phyloP scores from a whole-genome alignment of 2,888 invertebrate species.

The Eristalinus aeneus region DNA sequence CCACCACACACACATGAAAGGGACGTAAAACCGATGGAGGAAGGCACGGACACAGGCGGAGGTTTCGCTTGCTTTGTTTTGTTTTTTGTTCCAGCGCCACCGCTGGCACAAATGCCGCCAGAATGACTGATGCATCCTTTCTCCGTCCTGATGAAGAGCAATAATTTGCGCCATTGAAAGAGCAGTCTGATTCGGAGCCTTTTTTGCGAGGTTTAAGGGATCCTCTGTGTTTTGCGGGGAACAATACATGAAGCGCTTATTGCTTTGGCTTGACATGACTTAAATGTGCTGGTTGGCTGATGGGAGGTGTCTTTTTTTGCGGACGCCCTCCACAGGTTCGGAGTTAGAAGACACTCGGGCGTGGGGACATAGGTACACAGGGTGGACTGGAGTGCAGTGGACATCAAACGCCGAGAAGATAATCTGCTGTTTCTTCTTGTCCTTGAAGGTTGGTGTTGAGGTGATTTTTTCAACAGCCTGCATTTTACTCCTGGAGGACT shows the following conservation, averaged over 20 bases:
- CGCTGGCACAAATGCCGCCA: not conserved
- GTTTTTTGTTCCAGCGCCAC: not conserved
- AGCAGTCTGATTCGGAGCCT: constrained; percentile 32
- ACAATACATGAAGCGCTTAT: not conserved
- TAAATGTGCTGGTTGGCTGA: not conserved
- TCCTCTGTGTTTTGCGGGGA: not conserved
- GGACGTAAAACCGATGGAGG: not conserved
- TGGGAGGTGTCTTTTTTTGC: not conserved
- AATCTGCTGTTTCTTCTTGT: too few relatives aligned
- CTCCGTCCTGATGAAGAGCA: constrained; percentile 59
- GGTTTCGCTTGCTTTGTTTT: not conserved
- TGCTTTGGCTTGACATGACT: not conserved
- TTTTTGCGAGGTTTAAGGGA: not conserved
- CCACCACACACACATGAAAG: not conserved
- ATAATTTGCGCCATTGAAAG: constrained; percentile 65
- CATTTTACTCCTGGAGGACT: too few relatives aligned
- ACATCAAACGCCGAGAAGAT: not conserved
- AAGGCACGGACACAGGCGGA: not conserved
- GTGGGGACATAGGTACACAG: not conserved
- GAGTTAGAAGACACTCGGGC: not conserved
- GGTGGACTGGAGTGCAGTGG: not conserved
- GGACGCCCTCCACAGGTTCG: not conserved
- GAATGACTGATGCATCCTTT: constrained; percentile 63
- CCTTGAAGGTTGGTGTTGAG: too few relatives aligned
- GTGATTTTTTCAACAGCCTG: too few relatives aligned